Evolutionary conservation across 2,113 vertebrate species (phyloP).

Genomic region (Brachionichthys hirsutus): DNA sequence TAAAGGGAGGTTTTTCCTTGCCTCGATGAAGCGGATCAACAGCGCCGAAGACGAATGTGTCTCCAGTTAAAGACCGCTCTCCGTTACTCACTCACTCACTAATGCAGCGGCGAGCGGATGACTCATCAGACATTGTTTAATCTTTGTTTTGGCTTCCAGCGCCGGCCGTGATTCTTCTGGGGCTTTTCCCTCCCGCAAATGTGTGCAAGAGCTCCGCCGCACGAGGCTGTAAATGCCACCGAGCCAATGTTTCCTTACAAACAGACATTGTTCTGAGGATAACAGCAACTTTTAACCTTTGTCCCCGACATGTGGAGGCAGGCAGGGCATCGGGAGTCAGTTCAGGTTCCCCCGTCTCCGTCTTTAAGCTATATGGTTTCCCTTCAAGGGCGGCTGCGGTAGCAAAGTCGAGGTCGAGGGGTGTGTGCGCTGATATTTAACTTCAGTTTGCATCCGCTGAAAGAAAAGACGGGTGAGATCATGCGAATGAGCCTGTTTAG

Average conservation of each 20-base stretch:
- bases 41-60: neutral
- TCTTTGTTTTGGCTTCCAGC: constrained; percentile 42
- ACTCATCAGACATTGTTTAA: constrained; percentile 30
- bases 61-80: neutral
- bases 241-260: neutral
- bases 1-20: too few species aligned
- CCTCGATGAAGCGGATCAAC: neutral
- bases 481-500: neutral
- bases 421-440: neutral
- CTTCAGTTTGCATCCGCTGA: too few species aligned
- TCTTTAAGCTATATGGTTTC: constrained; percentile 16
- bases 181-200: constrained; percentile 29
- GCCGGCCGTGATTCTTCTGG: constrained; percentile 27
- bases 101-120: neutral
- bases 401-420: constrained; percentile 27
- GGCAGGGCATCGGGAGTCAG: neutral
- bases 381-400: neutral
- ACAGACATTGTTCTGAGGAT: constrained; percentile 3
- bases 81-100: neutral
- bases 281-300: constrained; percentile 1
- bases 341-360: neutral
- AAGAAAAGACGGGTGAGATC: too few species aligned
- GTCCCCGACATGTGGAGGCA: constrained; percentile 43
- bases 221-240: neutral
- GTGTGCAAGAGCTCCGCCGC: neutral